Conservation (phyloP, 1,140 invertebrate species). For the Drosophila setifemur region DNA sequence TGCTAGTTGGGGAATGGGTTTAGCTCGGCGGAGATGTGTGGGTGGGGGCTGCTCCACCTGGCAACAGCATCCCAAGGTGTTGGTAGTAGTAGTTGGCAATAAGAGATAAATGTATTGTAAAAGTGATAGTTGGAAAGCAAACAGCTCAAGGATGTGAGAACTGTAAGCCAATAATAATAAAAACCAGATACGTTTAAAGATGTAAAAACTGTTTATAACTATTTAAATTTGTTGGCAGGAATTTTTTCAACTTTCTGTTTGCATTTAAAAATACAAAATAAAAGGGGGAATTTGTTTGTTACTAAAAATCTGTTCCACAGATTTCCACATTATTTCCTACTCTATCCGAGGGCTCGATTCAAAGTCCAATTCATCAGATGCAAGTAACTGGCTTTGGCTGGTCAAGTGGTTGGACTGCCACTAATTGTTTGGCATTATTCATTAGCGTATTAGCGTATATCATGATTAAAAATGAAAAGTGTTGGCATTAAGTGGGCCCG, state of each 20-base stretch:
- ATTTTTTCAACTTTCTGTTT: no score
- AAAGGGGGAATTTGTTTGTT: no score
- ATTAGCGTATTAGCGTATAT: constrained; percentile 55
- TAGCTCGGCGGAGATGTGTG: not conserved
- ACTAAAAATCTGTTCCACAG: no score
- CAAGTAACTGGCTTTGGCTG: constrained; percentile 47
- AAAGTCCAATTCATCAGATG: constrained; percentile 19
- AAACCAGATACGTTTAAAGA: no score
- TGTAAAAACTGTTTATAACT: no score
- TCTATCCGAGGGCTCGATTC: not conserved
- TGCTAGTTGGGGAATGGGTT: constrained; percentile 33
- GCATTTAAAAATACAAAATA: no score
- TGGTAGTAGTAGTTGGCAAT: no score
- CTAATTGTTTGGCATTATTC: constrained; percentile 29
- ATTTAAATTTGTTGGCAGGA: no score
- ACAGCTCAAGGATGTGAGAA: no score
- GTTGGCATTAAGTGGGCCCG: constrained; percentile 53
- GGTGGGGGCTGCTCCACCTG: not conserved
- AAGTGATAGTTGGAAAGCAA: not conserved
- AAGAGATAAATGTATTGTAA: not conserved
- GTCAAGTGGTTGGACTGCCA: constrained; percentile 6
- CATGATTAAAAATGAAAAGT: constrained; percentile 65
- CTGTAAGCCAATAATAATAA: no score
- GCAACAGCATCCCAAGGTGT: constrained; percentile 21
- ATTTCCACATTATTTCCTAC: no score